Conservation (phyloP, 2,113 vertebrate species). For the Aplodontia rufa region DNA sequence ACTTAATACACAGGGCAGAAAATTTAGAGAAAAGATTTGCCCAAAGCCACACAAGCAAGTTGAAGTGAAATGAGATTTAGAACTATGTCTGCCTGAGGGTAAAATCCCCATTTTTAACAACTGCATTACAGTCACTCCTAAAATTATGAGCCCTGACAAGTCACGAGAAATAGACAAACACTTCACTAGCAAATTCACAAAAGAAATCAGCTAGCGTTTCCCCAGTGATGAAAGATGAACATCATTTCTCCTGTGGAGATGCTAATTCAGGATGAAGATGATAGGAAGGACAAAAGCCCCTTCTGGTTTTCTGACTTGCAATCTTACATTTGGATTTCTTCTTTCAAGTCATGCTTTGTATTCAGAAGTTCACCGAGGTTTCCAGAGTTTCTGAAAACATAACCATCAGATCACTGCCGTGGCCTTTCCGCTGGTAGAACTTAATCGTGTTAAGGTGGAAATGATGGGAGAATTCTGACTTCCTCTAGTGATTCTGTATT, state of each 20-base stretch:
- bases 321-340: not conserved
- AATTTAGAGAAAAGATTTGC: not conserved
- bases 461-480: not conserved
- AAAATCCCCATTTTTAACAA: slow-evolving; percentile 17
- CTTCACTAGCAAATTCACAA: not conserved
- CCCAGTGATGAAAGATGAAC: not conserved
- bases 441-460: not conserved
- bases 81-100: not conserved
- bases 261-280: not conserved
- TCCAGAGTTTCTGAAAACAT: not conserved
- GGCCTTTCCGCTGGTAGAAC: not conserved
- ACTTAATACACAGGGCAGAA: not conserved
- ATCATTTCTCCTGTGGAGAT: not conserved
- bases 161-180: not conserved
- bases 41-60: not conserved
- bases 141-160: not conserved
- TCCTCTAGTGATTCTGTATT: not conserved
- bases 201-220: not conserved
- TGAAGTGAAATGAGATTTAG: not conserved
- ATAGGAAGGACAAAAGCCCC: not conserved
- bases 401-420: not conserved
- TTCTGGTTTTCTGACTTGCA: not conserved
- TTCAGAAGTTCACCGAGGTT: not conserved
- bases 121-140: not conserved
- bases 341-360: not conserved